Evolutionary conservation across 2,888 invertebrate species (phyloP), one percentile per base, ranked within the genome.

Genomic region (Cosmia pyralina): DNA sequence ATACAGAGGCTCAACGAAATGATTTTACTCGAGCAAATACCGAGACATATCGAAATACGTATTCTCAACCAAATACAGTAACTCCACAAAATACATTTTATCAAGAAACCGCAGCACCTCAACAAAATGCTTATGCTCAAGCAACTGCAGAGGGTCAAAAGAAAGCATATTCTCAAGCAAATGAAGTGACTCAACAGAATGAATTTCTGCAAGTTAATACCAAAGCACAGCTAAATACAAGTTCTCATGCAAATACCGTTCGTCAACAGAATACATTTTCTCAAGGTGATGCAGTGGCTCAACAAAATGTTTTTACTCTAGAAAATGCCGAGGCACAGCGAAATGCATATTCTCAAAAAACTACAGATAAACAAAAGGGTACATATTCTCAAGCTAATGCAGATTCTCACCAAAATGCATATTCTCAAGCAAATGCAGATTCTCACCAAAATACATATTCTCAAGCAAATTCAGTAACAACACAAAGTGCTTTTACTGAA

Each of bases 31-130:
- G 59, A 75, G 13, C 3, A 28, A 72, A 28, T 48, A 67, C 53
- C n/a, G 72, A 76, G 10, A 48, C 69, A n/a, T 68, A 68, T 48
- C 11, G 17, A 41, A 73, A 55, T 48, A 17, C 4, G 41, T 57
- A 55, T 48, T 19, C 41, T 48, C 13, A 41, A 55, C 13, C 48
- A 13, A 78, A 28, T 46, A 38, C 55, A 15, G 53, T 19, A 2
- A 5, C n/a, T 48, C 41, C 41, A 55, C 68, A 17, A 69, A 77
- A 46, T 65, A 46, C 0, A 13, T 44, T 46, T 52, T 22, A 44
- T 34, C 19, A 38, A 28, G 17, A 11, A 17, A 72, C 1, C 1
- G 2, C 15, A 13, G n/a, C 38, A 15, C 4, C 28, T n/a, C 19
- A 75, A 28, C 53, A 46, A 72, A 53, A 48, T 34, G 4, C 28